Conservation (phyloP, 1,140 invertebrate species). For the Bombus sibiricus region DNA sequence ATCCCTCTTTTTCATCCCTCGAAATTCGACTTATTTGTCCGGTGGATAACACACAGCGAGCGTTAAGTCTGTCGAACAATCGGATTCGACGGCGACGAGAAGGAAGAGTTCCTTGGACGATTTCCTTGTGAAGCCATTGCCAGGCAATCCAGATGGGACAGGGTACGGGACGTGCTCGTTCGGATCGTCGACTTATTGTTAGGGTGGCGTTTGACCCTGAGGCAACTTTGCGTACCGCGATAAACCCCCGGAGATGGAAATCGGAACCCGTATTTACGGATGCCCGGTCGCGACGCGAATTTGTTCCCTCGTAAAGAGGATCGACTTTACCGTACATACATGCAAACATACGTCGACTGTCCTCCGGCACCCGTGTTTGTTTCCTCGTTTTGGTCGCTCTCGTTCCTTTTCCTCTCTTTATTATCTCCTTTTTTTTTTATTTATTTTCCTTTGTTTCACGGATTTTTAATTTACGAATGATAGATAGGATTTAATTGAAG, state of each 20-base stretch:
- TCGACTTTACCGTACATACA: not conserved
- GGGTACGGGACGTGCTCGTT: not conserved
- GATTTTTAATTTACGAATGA: not conserved
- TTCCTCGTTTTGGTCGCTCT: not conserved
- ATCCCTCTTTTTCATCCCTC: slow-evolving; percentile 23
- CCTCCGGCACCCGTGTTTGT: not conserved
- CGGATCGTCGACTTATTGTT: slow-evolving; percentile 44
- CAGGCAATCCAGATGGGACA: slow-evolving; percentile 44
- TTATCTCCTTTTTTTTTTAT: no score
- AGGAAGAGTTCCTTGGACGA: slow-evolving; percentile 16
- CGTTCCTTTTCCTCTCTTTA: not conserved
- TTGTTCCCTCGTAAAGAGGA: slow-evolving; percentile 27
- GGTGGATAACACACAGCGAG: not conserved
- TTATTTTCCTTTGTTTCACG: not conserved
- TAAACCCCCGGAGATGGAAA: slow-evolving; percentile 50
- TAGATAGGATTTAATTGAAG: no score
- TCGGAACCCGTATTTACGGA: slow-evolving; percentile 46
- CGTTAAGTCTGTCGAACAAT: slow-evolving; percentile 1
- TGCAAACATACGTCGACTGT: not conserved
- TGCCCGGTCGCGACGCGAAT: slow-evolving; percentile 4
- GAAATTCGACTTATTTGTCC: slow-evolving; percentile 22
- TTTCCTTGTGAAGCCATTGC: slow-evolving; percentile 48
- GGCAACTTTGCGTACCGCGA: slow-evolving; percentile 25
- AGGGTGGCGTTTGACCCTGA: slow-evolving; percentile 41
- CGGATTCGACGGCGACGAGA: not conserved